A percentile compares a stretch with the other conserved stretches of the same genome.
These are phyloP conservation scores for Osmerus mordax DNA, from an alignment of 2,113 vertebrate genomes.

Conservation along the genomic window DNA sequence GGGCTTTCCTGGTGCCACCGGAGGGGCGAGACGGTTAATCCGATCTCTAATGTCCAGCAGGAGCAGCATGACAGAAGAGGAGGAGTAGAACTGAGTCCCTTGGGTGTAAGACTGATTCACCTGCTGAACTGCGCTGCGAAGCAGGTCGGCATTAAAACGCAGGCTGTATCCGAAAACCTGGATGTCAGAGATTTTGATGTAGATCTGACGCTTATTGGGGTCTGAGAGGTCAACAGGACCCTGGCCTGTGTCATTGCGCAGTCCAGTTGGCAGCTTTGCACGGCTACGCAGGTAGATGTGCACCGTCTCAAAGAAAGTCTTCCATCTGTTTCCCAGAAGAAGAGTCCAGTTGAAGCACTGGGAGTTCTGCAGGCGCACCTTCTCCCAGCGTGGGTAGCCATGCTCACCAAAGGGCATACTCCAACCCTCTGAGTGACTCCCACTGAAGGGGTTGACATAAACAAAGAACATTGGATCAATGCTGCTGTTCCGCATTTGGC, in stretches of 20 bases:
- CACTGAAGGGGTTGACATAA: conserved; percentile 96
- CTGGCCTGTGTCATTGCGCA: conserved; percentile 93
- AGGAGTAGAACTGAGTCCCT: conserved; percentile 94
- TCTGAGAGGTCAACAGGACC: conserved; percentile 95
- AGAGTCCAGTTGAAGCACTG: conserved; percentile 99
- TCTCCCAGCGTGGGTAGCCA: conserved; percentile 96
- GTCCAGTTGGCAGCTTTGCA: conserved; percentile 87
- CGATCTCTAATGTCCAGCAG: conserved; percentile 97
- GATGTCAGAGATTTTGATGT: conserved; percentile 98
- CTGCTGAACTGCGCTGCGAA: conserved; percentile 95
- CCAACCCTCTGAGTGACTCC: conserved; percentile 98
- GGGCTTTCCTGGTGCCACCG: conserved; percentile 90
- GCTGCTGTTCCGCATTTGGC: conserved; percentile 98
- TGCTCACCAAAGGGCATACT: conserved; percentile 98
- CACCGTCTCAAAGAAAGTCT: conserved; percentile 99
- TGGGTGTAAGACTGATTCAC: conserved; percentile 98
- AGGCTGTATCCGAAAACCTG: conserved; percentile 98
- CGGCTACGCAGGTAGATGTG: conserved; percentile 98
- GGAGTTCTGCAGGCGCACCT: conserved; percentile 89
- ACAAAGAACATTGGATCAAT: conserved; percentile 98
- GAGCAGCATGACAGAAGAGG: conserved; percentile 96
- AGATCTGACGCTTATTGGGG: conserved; percentile 95
- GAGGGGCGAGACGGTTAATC: conserved; percentile 95
- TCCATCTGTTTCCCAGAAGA: conserved; percentile 94
- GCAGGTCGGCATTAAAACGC: conserved; percentile 91